Base-by-base conservation (phyloP, 1,140 invertebrate genomes). In the Saccostrea echinata region DNA sequence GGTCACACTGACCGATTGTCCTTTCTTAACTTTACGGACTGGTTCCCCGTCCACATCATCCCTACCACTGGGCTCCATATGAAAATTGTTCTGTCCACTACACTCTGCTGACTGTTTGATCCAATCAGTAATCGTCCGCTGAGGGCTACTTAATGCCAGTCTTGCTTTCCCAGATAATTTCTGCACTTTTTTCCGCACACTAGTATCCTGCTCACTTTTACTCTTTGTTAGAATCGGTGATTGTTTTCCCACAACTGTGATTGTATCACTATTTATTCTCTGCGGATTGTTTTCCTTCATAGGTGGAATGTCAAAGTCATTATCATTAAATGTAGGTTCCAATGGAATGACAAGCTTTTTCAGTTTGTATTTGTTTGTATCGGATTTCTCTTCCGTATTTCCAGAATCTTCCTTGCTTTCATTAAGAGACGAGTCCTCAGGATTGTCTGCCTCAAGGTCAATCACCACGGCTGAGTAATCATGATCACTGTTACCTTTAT, bases 81-180 rank as follows among this genome's bases (percentile, higher is more conserved):
- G 64, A 71, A 11, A 71, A 2, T 12, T n/a, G 24, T 27, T 71
- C 64, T 71, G 64, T 71, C 64, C 64, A n/a, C 27, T 84, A 35
- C n/a, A 43, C 13, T 13, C n/a, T 33, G n/a, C 30, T 16, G 68
- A 43, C 18, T 53, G 52, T 55, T 82, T 71, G 24, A 91, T 86
- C 90, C 90, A 91, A 81, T 91, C 86, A 30, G 53, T 91, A 55
- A 91, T 91, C 1, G 90, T 89, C 51, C 88, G 30, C 84, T 91
- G 90, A 30, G 86, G 89, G 71, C 85, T 88, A 16, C 24, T 43
- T 18, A 88, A 43, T 21, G 52, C 71, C 16, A 55, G 3, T 61
- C 85, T 89, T 80, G 83, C 52, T 64, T 84, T 51, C 24, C 35
- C 53, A 27, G 51, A 55, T 27, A 51, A 30, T 51, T 85, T 84